Percentiles rank a stretch among this genome's conserved stretches.
Evolutionary conservation across 2,888 invertebrate species (phyloP).

Genomic region (Ophion slaviceki): DNA sequence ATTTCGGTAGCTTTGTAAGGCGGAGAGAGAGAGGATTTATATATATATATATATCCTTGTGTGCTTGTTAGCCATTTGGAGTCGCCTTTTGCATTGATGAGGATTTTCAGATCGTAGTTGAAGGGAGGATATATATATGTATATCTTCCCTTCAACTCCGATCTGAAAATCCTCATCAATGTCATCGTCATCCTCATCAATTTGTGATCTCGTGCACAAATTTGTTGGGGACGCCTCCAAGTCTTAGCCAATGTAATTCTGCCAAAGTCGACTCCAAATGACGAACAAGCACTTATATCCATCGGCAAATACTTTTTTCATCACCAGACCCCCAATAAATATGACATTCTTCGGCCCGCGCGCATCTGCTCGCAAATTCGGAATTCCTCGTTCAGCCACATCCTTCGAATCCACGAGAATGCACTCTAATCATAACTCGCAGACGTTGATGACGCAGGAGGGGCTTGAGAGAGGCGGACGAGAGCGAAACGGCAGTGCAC

Average conservation of each 20-base stretch:
- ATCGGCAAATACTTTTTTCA: too few species aligned
- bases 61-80: too few species aligned
- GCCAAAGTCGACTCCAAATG: too few species aligned
- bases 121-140: background rate
- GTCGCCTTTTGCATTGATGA: background rate
- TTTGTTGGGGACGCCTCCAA: too few species aligned
- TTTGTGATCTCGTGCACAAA: too few species aligned
- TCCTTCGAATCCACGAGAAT: background rate
- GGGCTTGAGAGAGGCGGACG: background rate
- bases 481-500: constrained; percentile 37
- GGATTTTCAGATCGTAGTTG: background rate
- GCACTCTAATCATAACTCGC: constrained; percentile 26
- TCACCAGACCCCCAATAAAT: background rate
- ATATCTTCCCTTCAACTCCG: background rate
- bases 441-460: constrained; percentile 31
- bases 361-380: background rate
- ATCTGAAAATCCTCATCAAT: background rate
- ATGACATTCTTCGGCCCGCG: background rate
- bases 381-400: background rate
- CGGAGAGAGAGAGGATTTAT: too few species aligned
- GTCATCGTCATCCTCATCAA: too few species aligned
- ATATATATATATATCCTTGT: too few species aligned
- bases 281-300: too few species aligned
- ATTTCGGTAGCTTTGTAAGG: too few species aligned
- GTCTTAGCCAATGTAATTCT: too few species aligned